Conservation (phyloP, 2,113 vertebrate species). For the Heterotilapia buettikoferi region DNA sequence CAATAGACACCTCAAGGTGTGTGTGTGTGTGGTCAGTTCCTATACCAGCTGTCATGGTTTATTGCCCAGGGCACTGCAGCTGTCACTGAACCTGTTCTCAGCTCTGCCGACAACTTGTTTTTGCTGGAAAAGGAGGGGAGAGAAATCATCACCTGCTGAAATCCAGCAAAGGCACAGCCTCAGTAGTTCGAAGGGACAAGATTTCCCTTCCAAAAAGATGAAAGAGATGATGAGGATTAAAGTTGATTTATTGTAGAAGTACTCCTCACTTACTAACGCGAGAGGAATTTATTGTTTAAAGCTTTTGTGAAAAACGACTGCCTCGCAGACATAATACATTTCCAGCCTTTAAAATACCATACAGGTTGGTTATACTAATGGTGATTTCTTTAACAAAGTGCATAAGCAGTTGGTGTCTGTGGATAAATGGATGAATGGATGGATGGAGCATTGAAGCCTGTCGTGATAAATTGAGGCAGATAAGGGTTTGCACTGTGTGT, state of each 20-base stretch:
- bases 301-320: background rate
- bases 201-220: background rate
- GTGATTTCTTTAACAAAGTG: background rate
- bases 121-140: background rate
- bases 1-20: background rate
- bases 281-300: background rate
- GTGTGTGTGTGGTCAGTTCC: constrained; percentile 3
- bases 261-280: background rate
- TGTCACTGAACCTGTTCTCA: constrained; percentile 52
- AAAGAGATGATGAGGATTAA: background rate
- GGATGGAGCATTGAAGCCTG: background rate
- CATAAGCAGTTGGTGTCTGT: background rate
- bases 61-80: constrained; percentile 50
- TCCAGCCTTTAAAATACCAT: background rate
- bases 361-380: background rate
- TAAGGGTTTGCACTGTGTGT: background rate
- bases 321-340: background rate
- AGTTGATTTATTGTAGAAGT: background rate
- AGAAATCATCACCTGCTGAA: constrained; percentile 45
- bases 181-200: background rate
- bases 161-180: background rate
- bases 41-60: constrained; percentile 48
- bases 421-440: background rate
- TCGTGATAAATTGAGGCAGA: background rate
- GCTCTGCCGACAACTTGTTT: constrained; percentile 31